Percentiles rank a stretch among this genome's conserved stretches.
Evolutionary conservation across 2,888 invertebrate genomes (phyloP).

Genomic region (Hirtodrosophila confusa): DNA sequence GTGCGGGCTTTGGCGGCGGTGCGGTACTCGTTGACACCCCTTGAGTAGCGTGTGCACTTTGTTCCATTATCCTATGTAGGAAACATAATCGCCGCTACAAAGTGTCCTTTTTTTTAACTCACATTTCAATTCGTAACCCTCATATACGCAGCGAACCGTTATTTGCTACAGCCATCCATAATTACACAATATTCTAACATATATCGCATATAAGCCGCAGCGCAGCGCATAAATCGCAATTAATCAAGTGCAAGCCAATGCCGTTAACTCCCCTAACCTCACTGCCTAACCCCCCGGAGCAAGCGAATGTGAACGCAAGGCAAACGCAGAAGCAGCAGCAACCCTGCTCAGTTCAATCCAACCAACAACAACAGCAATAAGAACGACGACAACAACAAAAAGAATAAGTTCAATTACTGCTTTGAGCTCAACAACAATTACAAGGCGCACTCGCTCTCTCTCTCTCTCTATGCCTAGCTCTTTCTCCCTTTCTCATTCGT

Average conservation of each 20-base stretch:
- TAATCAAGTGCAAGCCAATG: constrained; percentile 79
- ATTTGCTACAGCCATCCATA: constrained; percentile 51
- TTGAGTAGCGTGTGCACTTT: constrained; percentile 34
- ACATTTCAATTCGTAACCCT: constrained; percentile 61
- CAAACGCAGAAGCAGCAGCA: constrained; percentile 27
- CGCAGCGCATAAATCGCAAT: constrained; percentile 75
- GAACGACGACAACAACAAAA: constrained; percentile 17
- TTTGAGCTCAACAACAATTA: constrained; percentile 58
- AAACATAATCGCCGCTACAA: constrained; percentile 39
- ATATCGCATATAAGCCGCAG: constrained; percentile 70
- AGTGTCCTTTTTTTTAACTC: constrained; percentile 50
- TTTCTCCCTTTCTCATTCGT: background rate
- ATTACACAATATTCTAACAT: constrained; percentile 64
- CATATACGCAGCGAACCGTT: constrained; percentile 38
- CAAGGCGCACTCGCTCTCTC: constrained; percentile 32
- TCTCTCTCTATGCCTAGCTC: constrained; percentile 13
- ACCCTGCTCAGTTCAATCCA: constrained; percentile 33
- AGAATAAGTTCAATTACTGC: constrained; percentile 57
- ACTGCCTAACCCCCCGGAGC: background rate
- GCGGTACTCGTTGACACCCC: constrained; percentile 32
- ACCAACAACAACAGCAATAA: constrained; percentile 7
- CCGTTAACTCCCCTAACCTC: constrained; percentile 52
- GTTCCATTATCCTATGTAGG: constrained; percentile 39
- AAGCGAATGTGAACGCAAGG: constrained; percentile 16
- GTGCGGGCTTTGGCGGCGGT: constrained; percentile 36